Percentiles rank a stretch among this genome's conserved stretches.
Evolutionary conservation across 2,888 invertebrate species (phyloP).

Genomic region (Zele albiditarsus): DNA sequence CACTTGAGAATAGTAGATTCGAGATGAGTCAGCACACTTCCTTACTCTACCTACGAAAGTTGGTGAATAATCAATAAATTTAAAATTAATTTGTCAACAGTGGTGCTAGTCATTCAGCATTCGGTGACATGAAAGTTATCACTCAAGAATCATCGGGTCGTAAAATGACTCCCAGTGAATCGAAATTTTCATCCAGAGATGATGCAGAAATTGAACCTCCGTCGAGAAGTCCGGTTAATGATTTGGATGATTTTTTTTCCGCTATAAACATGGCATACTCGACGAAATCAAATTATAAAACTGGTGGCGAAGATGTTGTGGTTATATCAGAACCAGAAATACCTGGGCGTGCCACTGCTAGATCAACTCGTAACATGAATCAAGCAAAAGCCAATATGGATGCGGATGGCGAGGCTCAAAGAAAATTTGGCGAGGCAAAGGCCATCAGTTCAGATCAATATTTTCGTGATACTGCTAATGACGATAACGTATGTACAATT

Average conservation of each 20-base stretch:
- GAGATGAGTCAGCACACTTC: too few species aligned
- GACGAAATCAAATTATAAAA: constrained; percentile 52
- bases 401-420: constrained; percentile 86
- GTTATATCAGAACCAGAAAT: constrained; percentile 69
- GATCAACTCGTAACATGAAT: constrained; percentile 51
- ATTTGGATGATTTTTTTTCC: constrained; percentile 73
- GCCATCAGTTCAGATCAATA: constrained; percentile 98
- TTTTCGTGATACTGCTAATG: constrained; percentile 83
- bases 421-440: constrained; percentile 97
- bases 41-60: too few species aligned
- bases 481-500: constrained; percentile 73
- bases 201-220: constrained; percentile 58
- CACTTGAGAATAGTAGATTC: too few species aligned
- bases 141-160: constrained; percentile 82
- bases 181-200: constrained; percentile 55
- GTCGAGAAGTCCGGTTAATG: constrained; percentile 56
- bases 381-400: constrained; percentile 54
- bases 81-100: constrained; percentile 65
- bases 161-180: constrained; percentile 63
- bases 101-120: constrained; percentile 88
- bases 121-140: constrained; percentile 92
- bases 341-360: constrained; percentile 58
- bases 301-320: constrained; percentile 70
- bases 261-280: constrained; percentile 58
- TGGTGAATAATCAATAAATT: neutral